These are phyloP conservation scores for Ganaspis sp. DNA, from an alignment of 1,140 invertebrate species.

Conservation along the genomic window DNA sequence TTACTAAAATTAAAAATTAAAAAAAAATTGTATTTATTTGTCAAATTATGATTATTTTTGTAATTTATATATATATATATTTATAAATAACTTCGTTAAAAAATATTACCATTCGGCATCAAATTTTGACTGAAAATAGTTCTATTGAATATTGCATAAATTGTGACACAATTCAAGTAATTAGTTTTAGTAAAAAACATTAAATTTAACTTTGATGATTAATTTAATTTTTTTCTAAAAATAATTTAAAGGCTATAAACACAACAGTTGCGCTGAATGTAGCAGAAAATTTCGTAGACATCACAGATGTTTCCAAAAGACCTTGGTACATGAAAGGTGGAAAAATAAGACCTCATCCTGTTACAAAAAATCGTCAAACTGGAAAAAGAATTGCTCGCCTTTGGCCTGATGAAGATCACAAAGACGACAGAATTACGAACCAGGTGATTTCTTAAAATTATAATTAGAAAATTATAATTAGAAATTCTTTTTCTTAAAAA, in stretches of 20 bases:
- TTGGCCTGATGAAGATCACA: conserved; percentile 79
- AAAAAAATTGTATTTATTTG: too few species aligned
- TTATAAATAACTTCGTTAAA: too few species aligned
- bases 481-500: too few species aligned
- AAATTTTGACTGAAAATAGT: too few species aligned
- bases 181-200: too few species aligned
- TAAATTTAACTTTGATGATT: neutral
- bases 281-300: conserved; percentile 51
- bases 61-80: too few species aligned
- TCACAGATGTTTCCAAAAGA: conserved; percentile 66
- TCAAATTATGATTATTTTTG: too few species aligned
- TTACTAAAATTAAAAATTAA: too few species aligned
- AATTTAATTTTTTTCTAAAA: neutral
- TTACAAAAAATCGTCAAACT: conserved; percentile 69
- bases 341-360: conserved; percentile 73
- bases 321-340: conserved; percentile 82
- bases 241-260: conserved; percentile 57
- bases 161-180: too few species aligned
- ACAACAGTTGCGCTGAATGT: conserved; percentile 57
- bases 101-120: too few species aligned
- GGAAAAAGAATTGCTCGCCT: conserved; percentile 74
- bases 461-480: conserved; percentile 29
- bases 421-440: conserved; percentile 83
- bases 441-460: conserved; percentile 65
- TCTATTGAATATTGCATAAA: too few species aligned